Evolutionary conservation across 2,113 vertebrate genomes (phyloP).

Genomic region (Podarcis cretensis): DNA sequence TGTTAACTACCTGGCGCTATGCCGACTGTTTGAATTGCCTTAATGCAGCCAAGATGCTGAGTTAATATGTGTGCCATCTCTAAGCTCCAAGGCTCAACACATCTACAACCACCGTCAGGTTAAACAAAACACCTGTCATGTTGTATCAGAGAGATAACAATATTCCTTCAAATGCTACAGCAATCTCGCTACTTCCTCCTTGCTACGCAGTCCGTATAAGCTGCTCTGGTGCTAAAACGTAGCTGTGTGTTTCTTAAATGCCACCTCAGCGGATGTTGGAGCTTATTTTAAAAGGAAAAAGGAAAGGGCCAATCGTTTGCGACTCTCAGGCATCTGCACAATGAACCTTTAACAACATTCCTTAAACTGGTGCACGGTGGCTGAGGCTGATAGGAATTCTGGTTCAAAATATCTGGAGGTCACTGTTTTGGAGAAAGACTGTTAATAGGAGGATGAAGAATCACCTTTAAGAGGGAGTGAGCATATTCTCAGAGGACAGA

Average conservation of each 20-base stretch:
- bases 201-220: background rate
- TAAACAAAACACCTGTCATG: constrained; percentile 12
- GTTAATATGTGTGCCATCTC: background rate
- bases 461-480: too few species aligned
- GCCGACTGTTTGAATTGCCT: background rate
- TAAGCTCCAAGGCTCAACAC: background rate
- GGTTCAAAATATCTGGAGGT: too few species aligned
- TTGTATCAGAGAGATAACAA: constrained; percentile 7
- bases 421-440: too few species aligned
- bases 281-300: background rate
- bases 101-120: background rate
- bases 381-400: too few species aligned
- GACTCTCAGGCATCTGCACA: background rate
- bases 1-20: background rate
- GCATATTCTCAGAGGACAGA: background rate
- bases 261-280: background rate
- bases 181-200: background rate
- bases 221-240: background rate
- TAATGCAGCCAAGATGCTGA: background rate
- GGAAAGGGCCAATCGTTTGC: background rate
- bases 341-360: background rate
- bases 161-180: background rate
- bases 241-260: background rate
- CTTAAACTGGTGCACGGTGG: too few species aligned
- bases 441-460: background rate